Evolutionary conservation across 2,797 vertebrate genomes (phyloP).

Genomic region (Falco biarmicus): DNA sequence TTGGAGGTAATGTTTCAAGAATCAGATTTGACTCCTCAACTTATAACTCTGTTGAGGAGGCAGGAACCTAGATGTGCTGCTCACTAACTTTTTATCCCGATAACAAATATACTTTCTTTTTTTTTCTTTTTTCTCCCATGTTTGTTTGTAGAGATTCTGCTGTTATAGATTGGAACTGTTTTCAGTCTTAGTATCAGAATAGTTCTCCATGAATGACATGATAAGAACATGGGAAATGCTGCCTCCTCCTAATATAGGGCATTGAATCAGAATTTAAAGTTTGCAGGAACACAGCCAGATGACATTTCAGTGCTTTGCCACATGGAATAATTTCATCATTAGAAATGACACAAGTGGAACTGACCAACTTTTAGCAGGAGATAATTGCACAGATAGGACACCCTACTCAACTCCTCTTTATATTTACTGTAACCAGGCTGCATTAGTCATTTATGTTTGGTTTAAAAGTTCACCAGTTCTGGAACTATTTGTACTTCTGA

Average conservation of each 20-base stretch:
- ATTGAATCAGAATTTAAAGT: neutral
- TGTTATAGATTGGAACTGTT: neutral
- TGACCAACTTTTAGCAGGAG: neutral
- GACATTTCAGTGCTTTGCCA: neutral
- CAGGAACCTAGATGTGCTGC: neutral
- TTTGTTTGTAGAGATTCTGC: neutral
- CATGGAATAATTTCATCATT: neutral
- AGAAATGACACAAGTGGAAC: neutral
- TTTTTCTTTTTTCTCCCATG: fast-evolving
- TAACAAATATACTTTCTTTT: neutral
- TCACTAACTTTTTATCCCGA: neutral
- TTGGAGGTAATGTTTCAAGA: neutral
- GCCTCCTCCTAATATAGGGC: neutral
- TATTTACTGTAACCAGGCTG: neutral
- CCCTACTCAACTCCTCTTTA: neutral
- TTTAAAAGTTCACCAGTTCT: neutral
- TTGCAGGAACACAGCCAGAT: neutral
- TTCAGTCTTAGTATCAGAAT: neutral
- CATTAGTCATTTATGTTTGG: neutral
- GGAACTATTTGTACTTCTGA: neutral
- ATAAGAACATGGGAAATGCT: neutral
- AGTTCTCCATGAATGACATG: neutral
- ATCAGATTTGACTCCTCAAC: neutral
- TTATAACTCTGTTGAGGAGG: neutral
- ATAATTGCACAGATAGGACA: neutral